phyloP scores from a whole-genome alignment of 2,113 vertebrate species.

The Bubalus kerabau region DNA sequence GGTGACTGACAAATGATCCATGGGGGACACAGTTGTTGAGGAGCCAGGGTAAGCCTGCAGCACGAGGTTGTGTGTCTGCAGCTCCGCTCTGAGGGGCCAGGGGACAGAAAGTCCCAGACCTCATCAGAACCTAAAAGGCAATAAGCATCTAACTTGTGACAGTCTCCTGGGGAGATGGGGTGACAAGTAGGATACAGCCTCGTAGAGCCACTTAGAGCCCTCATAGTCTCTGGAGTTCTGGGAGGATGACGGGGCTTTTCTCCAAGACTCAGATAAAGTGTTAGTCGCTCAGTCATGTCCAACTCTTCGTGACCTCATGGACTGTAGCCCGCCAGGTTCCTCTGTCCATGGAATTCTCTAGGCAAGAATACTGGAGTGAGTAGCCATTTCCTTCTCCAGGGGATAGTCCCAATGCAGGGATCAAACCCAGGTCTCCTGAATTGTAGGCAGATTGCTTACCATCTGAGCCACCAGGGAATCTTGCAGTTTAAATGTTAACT shows the following conservation, averaged over 20 bases:
- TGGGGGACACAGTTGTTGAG: background rate
- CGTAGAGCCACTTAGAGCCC: rapidly evolving
- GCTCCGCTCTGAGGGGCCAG: background rate
- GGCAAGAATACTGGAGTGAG: background rate
- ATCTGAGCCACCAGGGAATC: background rate
- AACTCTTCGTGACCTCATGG: background rate
- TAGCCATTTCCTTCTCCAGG: background rate
- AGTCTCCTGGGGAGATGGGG: background rate
- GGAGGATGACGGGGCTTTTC: background rate
- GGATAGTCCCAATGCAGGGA: background rate
- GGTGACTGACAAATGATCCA: background rate
- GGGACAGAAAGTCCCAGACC: background rate
- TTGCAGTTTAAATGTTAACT: background rate
- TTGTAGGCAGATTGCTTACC: background rate
- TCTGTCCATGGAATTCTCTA: background rate
- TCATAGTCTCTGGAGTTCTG: background rate
- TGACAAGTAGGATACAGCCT: background rate
- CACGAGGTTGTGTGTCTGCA: background rate
- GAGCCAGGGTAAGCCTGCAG: background rate
- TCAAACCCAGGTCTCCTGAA: background rate
- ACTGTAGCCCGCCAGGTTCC: background rate
- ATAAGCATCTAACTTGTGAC: background rate
- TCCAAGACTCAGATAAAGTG: background rate
- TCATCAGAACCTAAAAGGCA: background rate
- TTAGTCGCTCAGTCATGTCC: background rate